Percentiles rank a stretch among this genome's conserved stretches.
Evolutionary conservation across 2,113 vertebrate species (phyloP).

Genomic region (Phylloscopus whistleri): DNA sequence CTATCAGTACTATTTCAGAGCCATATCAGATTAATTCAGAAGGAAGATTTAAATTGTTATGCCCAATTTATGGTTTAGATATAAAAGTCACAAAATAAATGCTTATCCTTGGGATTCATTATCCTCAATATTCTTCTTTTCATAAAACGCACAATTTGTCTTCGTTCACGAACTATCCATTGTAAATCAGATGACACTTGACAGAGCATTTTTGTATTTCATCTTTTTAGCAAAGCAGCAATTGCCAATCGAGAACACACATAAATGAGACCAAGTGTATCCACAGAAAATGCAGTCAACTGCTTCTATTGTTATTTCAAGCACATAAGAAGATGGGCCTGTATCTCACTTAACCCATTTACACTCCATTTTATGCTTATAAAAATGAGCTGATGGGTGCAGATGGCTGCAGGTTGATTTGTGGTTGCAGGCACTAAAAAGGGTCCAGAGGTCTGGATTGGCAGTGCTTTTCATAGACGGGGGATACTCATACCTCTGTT

Average conservation of each 20-base stretch:
- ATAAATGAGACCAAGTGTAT: background rate
- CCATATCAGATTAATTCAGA: slow-evolving; percentile 21
- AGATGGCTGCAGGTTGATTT: background rate
- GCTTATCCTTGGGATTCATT: background rate
- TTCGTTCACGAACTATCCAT: background rate
- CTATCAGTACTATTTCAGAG: background rate
- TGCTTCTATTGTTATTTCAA: background rate
- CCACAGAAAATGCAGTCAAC: background rate
- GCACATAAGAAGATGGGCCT: background rate
- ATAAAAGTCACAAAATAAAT: background rate
- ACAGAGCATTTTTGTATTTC: background rate
- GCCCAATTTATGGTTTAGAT: slow-evolving; percentile 14
- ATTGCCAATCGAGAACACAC: background rate
- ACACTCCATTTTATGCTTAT: background rate
- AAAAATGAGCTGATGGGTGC: background rate
- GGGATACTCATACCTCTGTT: accelerated
- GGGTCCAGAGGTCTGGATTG: accelerated
- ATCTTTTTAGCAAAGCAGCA: background rate
- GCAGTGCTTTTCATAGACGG: background rate
- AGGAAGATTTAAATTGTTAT: background rate
- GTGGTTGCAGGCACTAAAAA: background rate
- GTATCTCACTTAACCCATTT: background rate
- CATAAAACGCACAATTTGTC: background rate
- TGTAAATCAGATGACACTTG: background rate
- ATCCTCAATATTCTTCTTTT: background rate